Base-by-base conservation (phyloP, 2,888 invertebrate species). In the Diaperis boleti region DNA sequence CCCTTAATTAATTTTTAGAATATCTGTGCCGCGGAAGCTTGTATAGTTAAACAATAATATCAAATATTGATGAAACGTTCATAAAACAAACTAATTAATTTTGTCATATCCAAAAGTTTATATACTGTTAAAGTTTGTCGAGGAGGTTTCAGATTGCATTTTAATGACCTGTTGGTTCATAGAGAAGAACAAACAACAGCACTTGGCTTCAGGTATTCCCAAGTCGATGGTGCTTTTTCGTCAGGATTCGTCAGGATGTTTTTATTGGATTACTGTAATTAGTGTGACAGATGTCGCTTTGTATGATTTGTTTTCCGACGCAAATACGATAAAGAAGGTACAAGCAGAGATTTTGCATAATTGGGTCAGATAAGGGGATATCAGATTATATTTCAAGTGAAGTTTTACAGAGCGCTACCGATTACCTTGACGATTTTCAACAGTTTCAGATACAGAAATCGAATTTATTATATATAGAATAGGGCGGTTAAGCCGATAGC, bases 71-170 rank as follows among this genome's bases (percentile, higher is more conserved):
- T 17, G 10, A 5, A n/a, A 18, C 17, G 2, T 22, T 20, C 20
- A 20, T 42, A 42, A 42, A 42, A 20, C 22, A 14, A 39, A 42
- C 15, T 42, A 20, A 22, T 42, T 42, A n/a, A 20, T 42, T 20
- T 22, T 22, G 10, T 8, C 18, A 10, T 15, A 7, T 3, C 14
- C 18, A 42, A 18, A 18, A 13, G 2, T 5, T 3, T 3, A 4
- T 7, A 8, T 37, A 5, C n/a, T 42, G 1, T 20, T 3, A 10
- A 42, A 18, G 20, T 42, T 15, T 10, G 11, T 22, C 7, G 42
- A 20, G 4, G 14, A 13, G 35, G 11, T 35, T 13, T 17, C 39
- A 17, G 39, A 15, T 39, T 39, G 15, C 39, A n/a, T 39, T 39
- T 39, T 39, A 39, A 39, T 39, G 39, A 39, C 14, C 14, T 15